These are phyloP conservation scores for Siniperca obscura DNA, from an alignment of 2,797 vertebrate genomes.

Conservation along the genomic window DNA sequence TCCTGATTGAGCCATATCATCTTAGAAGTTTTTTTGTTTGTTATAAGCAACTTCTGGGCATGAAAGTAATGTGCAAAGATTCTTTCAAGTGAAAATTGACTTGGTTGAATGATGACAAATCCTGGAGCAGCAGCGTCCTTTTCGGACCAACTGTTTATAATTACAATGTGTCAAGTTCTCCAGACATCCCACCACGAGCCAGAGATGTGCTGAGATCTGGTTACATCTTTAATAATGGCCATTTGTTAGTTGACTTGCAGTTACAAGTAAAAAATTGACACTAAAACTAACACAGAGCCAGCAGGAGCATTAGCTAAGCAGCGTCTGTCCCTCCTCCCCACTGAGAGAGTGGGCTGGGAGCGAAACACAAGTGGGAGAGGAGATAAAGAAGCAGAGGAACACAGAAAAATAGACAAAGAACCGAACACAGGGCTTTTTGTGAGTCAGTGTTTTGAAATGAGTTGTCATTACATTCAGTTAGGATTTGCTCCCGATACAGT, in stretches of 20 bases:
- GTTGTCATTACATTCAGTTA: constrained; percentile 32
- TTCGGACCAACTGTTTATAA: constrained; percentile 41
- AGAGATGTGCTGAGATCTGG: constrained; percentile 48
- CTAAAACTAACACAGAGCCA: constrained; percentile 67
- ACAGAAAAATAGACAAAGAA: constrained; percentile 50
- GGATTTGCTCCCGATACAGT: constrained; percentile 29
- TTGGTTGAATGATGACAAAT: constrained; percentile 16
- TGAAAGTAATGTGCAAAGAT: neutral
- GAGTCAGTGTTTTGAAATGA: constrained; percentile 48
- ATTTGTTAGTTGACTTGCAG: constrained; percentile 66
- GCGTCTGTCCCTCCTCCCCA: constrained; percentile 68
- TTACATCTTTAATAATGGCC: constrained; percentile 54
- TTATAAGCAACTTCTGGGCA: too few relatives aligned
- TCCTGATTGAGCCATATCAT: too few relatives aligned
- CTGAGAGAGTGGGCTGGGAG: constrained; percentile 74
- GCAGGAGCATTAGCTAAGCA: constrained; percentile 71
- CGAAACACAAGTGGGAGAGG: constrained; percentile 69
- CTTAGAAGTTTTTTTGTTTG: too few relatives aligned
- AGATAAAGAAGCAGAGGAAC: constrained; percentile 56
- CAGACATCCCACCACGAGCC: constrained; percentile 36
- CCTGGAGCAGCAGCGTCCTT: constrained; percentile 8
- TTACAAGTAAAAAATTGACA: constrained; percentile 56
- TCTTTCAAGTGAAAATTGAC: constrained; percentile 7
- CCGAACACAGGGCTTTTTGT: constrained; percentile 35
- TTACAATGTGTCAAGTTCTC: constrained; percentile 35